Conservation (phyloP, 2,888 invertebrate genomes). For the Dione vanillae region DNA sequence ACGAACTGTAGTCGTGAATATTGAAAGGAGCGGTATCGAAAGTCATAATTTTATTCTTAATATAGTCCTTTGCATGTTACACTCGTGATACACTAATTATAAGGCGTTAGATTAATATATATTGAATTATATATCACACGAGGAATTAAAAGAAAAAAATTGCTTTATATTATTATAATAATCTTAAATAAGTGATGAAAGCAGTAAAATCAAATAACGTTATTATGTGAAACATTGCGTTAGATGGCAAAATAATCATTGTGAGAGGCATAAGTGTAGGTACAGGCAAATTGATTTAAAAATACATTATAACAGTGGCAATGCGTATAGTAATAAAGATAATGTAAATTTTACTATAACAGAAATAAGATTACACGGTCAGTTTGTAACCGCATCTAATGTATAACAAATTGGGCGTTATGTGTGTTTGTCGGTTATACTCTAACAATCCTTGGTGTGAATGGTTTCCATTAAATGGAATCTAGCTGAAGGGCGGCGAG, state of each 20-base stretch:
- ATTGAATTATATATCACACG: neutral
- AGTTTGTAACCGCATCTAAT: constrained; percentile 53
- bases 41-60: constrained; percentile 27
- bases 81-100: constrained; percentile 3
- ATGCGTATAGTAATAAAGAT: constrained; percentile 54
- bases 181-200: constrained; percentile 18
- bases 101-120: neutral
- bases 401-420: constrained; percentile 55
- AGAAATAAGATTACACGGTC: constrained; percentile 62
- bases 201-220: constrained; percentile 16
- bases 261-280: constrained; percentile 7
- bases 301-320: constrained; percentile 37
- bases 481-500: constrained; percentile 36
- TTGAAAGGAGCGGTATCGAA: constrained; percentile 25
- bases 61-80: constrained; percentile 10
- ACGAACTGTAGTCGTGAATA: constrained; percentile 20
- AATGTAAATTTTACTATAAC: constrained; percentile 68
- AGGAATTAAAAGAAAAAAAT: neutral
- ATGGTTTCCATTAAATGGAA: constrained; percentile 44
- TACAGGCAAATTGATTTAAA: constrained; percentile 41
- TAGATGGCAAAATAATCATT: constrained; percentile 18
- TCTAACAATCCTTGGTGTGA: constrained; percentile 46
- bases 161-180: constrained; percentile 19
- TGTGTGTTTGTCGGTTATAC: constrained; percentile 54
- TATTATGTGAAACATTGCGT: constrained; percentile 19